Evolutionary conservation across 2,888 invertebrate genomes (phyloP), one percentile per base, ranked within the genome.

Genomic region (Tenthredo mesomela): DNA sequence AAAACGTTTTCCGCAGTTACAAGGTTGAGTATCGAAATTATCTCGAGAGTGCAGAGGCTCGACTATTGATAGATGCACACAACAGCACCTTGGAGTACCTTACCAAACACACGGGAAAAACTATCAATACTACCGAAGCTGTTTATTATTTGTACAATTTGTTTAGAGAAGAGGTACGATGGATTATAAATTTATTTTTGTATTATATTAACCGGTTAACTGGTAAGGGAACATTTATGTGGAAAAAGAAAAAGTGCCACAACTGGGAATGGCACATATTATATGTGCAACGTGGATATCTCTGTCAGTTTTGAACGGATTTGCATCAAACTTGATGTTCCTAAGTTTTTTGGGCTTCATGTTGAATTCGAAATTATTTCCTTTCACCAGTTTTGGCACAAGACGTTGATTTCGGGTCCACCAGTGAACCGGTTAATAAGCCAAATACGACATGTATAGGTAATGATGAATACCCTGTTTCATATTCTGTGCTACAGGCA

Each of bases 141-240:
- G 91, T 93, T n/a, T 90, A 91, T 86, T 92, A 91, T 86, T 87
- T 94, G 21, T 93, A 92, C 86, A 93, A 93, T 89, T 90, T 93
- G 71, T 88, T 93, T 43, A 92, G 91, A 37, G 93, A 93, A 85
- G 90, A 94, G 91, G 94, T 94, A 29, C 85, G 85, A 10, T 5
- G 18, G 15, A 15, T 67, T 61, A n/a, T 61, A n/a, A 21, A 33
- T 33, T 54, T 73, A 82, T 80, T 58, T 71, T 47, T 71, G 84
- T 71, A 84, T 37, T 70, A 83, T n/a, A n/a, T n/a, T n/a, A n/a
- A n/a, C n/a, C n/a, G n/a, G n/a, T n/a, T n/a, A n/a, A n/a, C n/a
- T n/a, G n/a, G n/a, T n/a, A n/a, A n/a, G n/a, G n/a, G n/a, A n/a
- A n/a, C n/a, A n/a, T n/a, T n/a, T n/a, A n/a, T n/a, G n/a, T n/a